Percentiles rank a stretch among this genome's conserved stretches.
Evolutionary conservation across 2,888 invertebrate genomes (phyloP).

Genomic region (Dryadula phaetusa): DNA sequence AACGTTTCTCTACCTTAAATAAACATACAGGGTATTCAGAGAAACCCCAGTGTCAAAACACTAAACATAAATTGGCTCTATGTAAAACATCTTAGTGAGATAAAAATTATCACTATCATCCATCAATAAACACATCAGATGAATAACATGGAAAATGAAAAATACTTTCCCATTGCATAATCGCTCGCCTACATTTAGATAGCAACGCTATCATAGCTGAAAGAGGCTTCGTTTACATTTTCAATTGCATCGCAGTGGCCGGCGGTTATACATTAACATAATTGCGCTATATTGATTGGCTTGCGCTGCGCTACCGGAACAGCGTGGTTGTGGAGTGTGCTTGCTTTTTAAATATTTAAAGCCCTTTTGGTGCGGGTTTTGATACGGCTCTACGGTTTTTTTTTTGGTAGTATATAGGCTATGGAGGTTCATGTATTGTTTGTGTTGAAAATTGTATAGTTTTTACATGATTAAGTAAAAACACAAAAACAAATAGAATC

Average conservation of each 20-base stretch:
- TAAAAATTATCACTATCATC: neutral
- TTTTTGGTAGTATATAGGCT: neutral
- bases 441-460: too few species aligned
- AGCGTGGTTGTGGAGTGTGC: conserved; percentile 49
- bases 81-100: too few species aligned
- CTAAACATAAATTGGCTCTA: too few species aligned
- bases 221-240: conserved; percentile 72
- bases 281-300: conserved; percentile 82
- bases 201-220: conserved; percentile 55
- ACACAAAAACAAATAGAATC: neutral
- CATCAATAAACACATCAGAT: neutral
- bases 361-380: conserved; percentile 19
- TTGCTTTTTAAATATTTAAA: conserved; percentile 46
- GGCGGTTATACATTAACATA: conserved; percentile 79
- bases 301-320: conserved; percentile 57
- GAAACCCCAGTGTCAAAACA: too few species aligned
- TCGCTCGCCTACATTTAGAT: conserved; percentile 28
- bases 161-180: conserved; percentile 8
- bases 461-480: too few species aligned
- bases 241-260: conserved; percentile 68
- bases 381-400: conserved; percentile 7
- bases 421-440: neutral
- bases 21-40: too few species aligned
- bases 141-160: neutral
- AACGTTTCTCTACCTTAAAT: too few species aligned